Evolutionary conservation across 2,888 invertebrate genomes (phyloP).

Genomic region (Chorisops tibialis): DNA sequence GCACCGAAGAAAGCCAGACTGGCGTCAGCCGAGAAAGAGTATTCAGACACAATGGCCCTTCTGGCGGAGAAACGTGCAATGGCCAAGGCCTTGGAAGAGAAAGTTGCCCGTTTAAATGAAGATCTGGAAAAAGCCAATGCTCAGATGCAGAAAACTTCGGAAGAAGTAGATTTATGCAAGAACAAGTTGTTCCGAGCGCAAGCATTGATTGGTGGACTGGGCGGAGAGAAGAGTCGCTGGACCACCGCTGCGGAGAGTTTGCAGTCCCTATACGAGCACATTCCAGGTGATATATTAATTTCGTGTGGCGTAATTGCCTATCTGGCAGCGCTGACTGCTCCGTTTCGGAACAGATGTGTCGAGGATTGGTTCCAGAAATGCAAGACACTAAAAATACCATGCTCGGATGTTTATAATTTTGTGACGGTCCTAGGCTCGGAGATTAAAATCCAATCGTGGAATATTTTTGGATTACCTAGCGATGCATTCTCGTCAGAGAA

Average conservation of each 20-base stretch:
- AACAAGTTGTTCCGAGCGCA: constrained; percentile 82
- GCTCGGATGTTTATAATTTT: constrained; percentile 70
- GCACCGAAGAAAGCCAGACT: constrained; percentile 87
- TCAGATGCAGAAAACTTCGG: constrained; percentile 71
- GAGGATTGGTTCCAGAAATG: constrained; percentile 72
- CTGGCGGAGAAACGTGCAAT: constrained; percentile 78
- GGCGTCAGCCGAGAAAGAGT: constrained; percentile 74
- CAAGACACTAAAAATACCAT: constrained; percentile 68
- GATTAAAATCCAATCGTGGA: constrained; percentile 72
- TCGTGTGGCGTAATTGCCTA: constrained; percentile 88
- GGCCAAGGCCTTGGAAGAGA: constrained; percentile 72
- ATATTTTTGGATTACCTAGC: constrained; percentile 79
- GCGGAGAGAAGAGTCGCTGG: constrained; percentile 88
- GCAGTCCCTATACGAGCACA: constrained; percentile 71
- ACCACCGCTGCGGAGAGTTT: constrained; percentile 70
- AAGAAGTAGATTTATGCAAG: constrained; percentile 77
- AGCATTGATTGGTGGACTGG: constrained; percentile 81
- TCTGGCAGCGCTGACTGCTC: constrained; percentile 77
- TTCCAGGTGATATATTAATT: constrained; percentile 86
- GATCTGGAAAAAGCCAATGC: constrained; percentile 71
- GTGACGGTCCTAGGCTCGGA: constrained; percentile 76
- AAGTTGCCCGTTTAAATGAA: constrained; percentile 67
- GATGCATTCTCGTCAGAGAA: constrained; percentile 86
- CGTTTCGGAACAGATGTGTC: constrained; percentile 60
- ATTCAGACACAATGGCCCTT: constrained; percentile 78